These are phyloP conservation scores for Periophthalmodon schlosseri DNA, from an alignment of 2,113 vertebrate species.

Conservation along the genomic window DNA sequence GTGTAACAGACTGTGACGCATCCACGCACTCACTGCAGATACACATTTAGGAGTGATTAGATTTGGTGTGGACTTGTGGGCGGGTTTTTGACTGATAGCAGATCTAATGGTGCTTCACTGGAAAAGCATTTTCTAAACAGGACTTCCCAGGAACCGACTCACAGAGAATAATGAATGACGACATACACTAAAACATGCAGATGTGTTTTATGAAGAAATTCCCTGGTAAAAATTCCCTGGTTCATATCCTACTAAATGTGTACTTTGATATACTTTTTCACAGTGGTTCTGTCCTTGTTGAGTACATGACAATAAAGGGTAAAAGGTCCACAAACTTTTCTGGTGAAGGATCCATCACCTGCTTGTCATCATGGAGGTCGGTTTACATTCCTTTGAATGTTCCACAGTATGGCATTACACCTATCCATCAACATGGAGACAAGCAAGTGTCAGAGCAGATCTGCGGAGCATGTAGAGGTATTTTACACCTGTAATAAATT, in stretches of 20 bases:
- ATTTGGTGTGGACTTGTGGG: not conserved
- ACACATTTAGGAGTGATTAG: not conserved
- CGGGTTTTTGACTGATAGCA: not conserved
- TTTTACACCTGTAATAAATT: too few species aligned
- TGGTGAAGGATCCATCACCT: too few species aligned
- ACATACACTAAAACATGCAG: not conserved
- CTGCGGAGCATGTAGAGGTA: too few species aligned
- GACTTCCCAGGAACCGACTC: not conserved
- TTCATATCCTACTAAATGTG: not conserved
- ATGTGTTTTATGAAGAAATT: not conserved
- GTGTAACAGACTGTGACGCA: not conserved
- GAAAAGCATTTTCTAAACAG: not conserved
- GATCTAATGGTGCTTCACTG: not conserved
- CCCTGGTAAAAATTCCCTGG: not conserved
- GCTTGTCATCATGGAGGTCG: too few species aligned
- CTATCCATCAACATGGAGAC: too few species aligned
- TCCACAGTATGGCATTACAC: too few species aligned
- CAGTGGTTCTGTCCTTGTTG: too few species aligned
- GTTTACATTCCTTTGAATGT: too few species aligned
- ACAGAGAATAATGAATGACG: not conserved
- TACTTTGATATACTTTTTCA: too few species aligned
- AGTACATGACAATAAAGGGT: too few species aligned
- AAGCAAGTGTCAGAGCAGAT: too few species aligned
- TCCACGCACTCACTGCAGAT: not conserved
- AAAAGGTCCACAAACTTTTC: too few species aligned